A percentile compares a stretch with the other conserved stretches of the same genome.
phyloP scores from a whole-genome alignment of 1,140 invertebrate species.

The Musca vetustissima region DNA sequence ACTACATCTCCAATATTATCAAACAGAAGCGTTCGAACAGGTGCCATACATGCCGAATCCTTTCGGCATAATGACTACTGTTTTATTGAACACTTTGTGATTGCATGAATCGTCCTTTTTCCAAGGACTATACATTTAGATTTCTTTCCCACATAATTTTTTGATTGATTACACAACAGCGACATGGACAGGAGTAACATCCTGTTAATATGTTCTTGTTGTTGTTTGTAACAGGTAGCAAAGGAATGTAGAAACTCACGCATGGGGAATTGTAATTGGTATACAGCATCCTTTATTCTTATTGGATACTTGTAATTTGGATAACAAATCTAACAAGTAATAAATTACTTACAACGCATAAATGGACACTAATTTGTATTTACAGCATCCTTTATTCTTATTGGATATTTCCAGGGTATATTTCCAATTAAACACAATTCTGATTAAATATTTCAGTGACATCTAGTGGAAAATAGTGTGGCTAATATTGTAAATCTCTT shows the following conservation, averaged over 20 bases:
- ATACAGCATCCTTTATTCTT: not conserved
- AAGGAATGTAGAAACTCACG: not conserved
- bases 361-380: not conserved
- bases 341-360: too few species aligned
- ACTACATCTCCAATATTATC: too few species aligned
- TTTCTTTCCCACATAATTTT: slow-evolving; percentile 13
- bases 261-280: not conserved
- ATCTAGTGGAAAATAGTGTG: not conserved
- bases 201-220: not conserved
- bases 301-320: too few species aligned
- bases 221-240: slow-evolving; percentile 5
- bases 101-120: not conserved
- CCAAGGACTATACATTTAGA: not conserved
- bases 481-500: not conserved
- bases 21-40: too few species aligned
- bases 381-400: not conserved
- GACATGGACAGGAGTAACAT: not conserved
- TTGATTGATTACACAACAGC: slow-evolving; percentile 22
- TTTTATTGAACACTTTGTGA: slow-evolving; percentile 7
- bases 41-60: too few species aligned
- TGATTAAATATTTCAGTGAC: not conserved
- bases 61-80: slow-evolving; percentile 15
- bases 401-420: not conserved
- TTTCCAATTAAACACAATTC: not conserved
- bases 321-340: too few species aligned